Evolutionary conservation across 2,113 vertebrate species (phyloP).

Genomic region (Aptenodytes forsteri): DNA sequence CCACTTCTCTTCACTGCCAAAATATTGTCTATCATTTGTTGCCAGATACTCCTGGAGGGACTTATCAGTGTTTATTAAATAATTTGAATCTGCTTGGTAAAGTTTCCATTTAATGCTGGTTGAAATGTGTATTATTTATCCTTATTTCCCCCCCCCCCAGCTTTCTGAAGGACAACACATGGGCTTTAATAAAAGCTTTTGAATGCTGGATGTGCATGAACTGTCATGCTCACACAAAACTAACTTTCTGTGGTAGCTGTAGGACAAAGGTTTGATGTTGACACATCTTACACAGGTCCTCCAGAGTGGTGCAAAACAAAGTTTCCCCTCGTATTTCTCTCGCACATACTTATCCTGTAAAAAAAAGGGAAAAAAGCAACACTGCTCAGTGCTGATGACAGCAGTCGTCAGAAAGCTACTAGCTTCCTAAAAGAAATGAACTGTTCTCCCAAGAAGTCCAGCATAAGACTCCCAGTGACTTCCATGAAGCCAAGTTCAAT

Average conservation of each 20-base stretch:
- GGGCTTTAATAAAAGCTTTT: neutral
- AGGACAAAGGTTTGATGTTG: neutral
- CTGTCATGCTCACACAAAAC: neutral
- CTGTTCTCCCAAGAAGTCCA: neutral
- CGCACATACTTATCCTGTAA: neutral
- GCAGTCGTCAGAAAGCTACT: neutral
- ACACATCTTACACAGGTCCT: neutral
- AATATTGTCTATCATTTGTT: neutral
- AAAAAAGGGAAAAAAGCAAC: neutral
- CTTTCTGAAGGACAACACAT: neutral
- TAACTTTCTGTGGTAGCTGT: neutral
- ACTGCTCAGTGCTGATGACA: neutral
- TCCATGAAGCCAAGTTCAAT: neutral
- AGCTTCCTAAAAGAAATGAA: neutral
- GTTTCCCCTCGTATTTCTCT: neutral
- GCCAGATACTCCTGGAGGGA: slow-evolving; percentile 26
- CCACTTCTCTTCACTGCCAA: slow-evolving; percentile 14
- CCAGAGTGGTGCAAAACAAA: neutral
- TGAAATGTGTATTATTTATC: slow-evolving; percentile 2
- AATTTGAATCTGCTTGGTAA: neutral
- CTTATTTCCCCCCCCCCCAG: neutral
- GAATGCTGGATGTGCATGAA: neutral
- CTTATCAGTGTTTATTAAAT: neutral
- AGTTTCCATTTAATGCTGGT: neutral
- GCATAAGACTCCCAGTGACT: neutral